phyloP scores from a whole-genome alignment of 2,113 vertebrate genomes.

The Nibea albiflora region DNA sequence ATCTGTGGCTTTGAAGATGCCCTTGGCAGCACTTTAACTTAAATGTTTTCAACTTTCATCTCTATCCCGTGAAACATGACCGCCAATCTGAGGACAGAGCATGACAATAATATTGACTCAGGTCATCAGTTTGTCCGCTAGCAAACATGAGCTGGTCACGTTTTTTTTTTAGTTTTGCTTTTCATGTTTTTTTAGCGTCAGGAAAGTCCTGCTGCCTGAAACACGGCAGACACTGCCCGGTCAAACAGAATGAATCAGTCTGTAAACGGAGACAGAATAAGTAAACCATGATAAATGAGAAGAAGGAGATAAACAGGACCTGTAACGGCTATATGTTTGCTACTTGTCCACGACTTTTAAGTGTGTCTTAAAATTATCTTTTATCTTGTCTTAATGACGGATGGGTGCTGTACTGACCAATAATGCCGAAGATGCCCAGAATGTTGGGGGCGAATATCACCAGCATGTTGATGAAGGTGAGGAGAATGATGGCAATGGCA shows the following conservation, averaged over 20 bases:
- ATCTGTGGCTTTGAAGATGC: constrained; percentile 41
- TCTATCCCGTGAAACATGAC: constrained; percentile 45
- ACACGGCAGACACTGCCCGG: constrained; percentile 1
- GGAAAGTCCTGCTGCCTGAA: neutral
- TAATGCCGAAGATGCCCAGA: constrained; percentile 96
- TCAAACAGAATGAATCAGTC: neutral
- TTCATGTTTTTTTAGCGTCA: neutral
- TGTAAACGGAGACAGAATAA: constrained; percentile 42
- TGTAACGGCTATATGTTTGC: neutral
- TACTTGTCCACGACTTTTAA: neutral
- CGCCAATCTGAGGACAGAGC: constrained; percentile 37
- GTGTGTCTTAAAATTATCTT: neutral
- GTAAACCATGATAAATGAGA: constrained; percentile 21
- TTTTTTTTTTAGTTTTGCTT: constrained; percentile 34
- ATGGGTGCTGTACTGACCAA: constrained; percentile 85
- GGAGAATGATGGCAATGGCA: constrained; percentile 87
- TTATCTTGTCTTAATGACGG: neutral
- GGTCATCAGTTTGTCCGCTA: constrained; percentile 23
- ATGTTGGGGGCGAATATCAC: constrained; percentile 99
- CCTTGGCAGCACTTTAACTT: constrained; percentile 18
- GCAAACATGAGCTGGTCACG: constrained; percentile 54
- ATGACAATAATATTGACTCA: constrained; percentile 76
- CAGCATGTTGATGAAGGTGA: constrained; percentile 92
- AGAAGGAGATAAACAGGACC: neutral
- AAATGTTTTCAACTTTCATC: constrained; percentile 48